A percentile compares a stretch with the other conserved stretches of the same genome.
Evolutionary conservation across 2,113 vertebrate genomes (phyloP).

Genomic region (Hemicordylus capensis): DNA sequence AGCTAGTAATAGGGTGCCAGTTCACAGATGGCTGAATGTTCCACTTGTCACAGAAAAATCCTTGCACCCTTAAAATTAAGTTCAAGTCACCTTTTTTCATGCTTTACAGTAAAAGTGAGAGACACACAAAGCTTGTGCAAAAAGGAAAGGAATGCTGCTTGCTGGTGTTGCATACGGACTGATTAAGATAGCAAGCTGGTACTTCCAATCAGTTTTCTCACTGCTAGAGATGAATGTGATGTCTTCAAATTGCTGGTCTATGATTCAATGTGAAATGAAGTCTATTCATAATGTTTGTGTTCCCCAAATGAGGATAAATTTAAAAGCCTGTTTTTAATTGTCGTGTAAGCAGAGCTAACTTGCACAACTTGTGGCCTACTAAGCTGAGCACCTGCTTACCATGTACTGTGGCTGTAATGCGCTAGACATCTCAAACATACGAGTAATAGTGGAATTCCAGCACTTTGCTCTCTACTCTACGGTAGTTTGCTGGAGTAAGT

Average conservation of each 20-base stretch:
- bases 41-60: background rate
- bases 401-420: background rate
- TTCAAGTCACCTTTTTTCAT: constrained; percentile 7
- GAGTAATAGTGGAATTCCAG: too few species aligned
- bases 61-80: constrained; percentile 32
- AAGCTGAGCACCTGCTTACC: background rate
- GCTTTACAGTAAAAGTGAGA: background rate
- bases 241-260: background rate
- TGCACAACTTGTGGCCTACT: background rate
- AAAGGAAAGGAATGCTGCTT: background rate
- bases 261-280: background rate
- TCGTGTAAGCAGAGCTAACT: background rate
- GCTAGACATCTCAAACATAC: background rate
- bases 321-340: background rate
- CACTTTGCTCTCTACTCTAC: background rate
- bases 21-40: constrained; percentile 5
- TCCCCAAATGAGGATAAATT: background rate
- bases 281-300: background rate
- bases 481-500: background rate
- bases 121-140: background rate
- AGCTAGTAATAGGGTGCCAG: constrained; percentile 34
- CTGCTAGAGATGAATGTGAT: too few species aligned
- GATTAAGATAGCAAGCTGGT: background rate
- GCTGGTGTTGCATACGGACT: background rate
- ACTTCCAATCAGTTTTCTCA: background rate